phyloP scores from a whole-genome alignment of 2,113 vertebrate species.

The Rhinolophus ferrumequinum region DNA sequence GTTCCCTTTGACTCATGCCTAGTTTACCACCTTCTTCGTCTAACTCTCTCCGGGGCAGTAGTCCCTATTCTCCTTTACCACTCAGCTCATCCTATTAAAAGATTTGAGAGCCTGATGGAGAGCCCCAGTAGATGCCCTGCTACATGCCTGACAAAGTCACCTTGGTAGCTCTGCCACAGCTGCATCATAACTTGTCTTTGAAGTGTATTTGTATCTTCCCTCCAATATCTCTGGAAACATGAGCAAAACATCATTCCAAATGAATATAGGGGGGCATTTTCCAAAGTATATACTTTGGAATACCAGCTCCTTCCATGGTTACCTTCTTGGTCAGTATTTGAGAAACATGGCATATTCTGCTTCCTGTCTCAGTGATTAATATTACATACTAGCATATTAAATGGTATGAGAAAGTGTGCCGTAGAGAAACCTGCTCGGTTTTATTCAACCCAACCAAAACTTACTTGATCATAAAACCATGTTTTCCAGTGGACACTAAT shows the following conservation, averaged over 20 bases:
- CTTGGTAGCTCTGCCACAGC: background rate
- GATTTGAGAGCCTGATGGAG: background rate
- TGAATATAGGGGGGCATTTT: background rate
- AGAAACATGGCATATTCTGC: background rate
- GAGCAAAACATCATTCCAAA: background rate
- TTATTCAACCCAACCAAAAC: background rate
- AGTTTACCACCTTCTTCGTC: background rate
- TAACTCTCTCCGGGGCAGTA: background rate
- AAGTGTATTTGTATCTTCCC: background rate
- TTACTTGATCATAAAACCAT: background rate
- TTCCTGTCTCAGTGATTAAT: background rate
- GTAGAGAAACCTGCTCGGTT: background rate
- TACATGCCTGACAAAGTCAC: background rate
- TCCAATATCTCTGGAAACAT: background rate
- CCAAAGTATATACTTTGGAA: background rate
- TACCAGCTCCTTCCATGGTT: background rate
- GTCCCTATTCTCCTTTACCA: background rate
- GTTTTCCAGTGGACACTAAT: background rate
- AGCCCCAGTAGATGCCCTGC: background rate
- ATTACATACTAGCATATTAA: background rate
- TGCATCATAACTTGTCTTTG: background rate
- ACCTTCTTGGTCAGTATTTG: background rate
- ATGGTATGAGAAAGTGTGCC: background rate
- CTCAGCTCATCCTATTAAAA: background rate
- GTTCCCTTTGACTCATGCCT: background rate